Percentiles rank a stretch among this genome's conserved stretches.
Conservation (phyloP, 2,113 vertebrate genomes). For the Podarcis muralis region DNA sequence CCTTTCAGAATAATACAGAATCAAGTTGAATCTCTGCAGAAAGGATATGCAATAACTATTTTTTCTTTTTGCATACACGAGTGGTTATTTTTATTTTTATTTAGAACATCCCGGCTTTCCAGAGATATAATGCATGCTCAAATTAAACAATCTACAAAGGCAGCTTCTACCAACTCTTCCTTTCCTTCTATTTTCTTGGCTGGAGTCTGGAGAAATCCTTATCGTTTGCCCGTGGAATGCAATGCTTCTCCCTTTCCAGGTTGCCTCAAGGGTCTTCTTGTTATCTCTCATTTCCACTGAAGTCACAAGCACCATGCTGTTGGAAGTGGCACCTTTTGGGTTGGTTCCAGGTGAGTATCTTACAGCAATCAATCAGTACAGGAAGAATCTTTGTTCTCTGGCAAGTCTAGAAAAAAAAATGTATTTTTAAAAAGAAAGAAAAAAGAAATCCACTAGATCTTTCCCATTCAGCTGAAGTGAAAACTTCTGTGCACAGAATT, state of each 20-base stretch:
- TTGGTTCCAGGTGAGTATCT: conserved; percentile 66
- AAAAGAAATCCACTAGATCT: conserved; percentile 58
- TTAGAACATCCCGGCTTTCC: conserved; percentile 42
- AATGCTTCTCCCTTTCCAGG: conserved; percentile 63
- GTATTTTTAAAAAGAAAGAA: conserved; percentile 21
- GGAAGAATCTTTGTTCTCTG: conserved; percentile 50
- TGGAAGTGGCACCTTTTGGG: conserved; percentile 66
- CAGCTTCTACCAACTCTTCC: conserved; percentile 57
- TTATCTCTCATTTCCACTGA: conserved; percentile 72
- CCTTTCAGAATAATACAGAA: not conserved
- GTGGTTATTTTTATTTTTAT: conserved; percentile 50
- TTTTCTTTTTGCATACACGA: conserved; percentile 34
- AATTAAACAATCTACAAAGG: conserved; percentile 60
- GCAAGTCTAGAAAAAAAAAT: conserved; percentile 41
- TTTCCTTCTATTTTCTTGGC: conserved; percentile 59
- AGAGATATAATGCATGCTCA: conserved; percentile 44
- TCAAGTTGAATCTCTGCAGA: not conserved
- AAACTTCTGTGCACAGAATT: not conserved
- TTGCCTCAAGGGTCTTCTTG: conserved; percentile 70
- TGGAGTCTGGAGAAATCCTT: conserved; percentile 70
- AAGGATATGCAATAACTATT: conserved; percentile 16
- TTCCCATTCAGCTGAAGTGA: conserved; percentile 22
- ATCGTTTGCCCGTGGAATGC: conserved; percentile 71
- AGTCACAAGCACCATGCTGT: conserved; percentile 68
- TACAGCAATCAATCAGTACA: conserved; percentile 55